A percentile compares a stretch with the other conserved stretches of the same genome.
phyloP scores from a whole-genome alignment of 2,888 invertebrate genomes.

The Rhodophaea formosa region DNA sequence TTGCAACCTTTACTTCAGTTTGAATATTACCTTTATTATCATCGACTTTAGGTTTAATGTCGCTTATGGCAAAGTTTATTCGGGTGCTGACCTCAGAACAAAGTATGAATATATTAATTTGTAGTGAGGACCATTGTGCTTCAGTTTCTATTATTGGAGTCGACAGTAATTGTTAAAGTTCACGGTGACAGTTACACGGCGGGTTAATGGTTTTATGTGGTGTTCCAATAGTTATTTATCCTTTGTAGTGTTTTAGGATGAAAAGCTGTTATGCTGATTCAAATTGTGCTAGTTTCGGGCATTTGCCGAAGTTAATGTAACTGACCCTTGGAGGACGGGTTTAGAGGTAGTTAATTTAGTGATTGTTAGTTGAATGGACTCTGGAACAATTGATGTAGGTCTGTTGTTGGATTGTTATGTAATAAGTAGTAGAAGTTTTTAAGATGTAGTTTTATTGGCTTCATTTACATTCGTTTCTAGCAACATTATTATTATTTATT shows the following conservation, averaged over 20 bases:
- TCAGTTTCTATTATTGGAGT: slow-evolving; percentile 73
- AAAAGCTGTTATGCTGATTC: slow-evolving; percentile 42
- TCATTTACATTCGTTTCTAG: no score
- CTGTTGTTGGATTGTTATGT: neutral
- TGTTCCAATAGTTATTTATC: slow-evolving; percentile 65
- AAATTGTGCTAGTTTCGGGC: slow-evolving; percentile 40
- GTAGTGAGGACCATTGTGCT: slow-evolving; percentile 63
- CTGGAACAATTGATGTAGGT: neutral
- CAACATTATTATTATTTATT: neutral
- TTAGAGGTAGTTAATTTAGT: slow-evolving; percentile 3
- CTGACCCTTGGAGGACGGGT: slow-evolving; percentile 39
- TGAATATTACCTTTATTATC: slow-evolving; percentile 32
- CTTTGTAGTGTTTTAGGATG: slow-evolving; percentile 59
- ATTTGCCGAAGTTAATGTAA: slow-evolving; percentile 36
- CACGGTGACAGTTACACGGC: slow-evolving; percentile 62
- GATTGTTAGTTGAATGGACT: slow-evolving; percentile 9
- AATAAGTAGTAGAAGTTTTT: neutral
- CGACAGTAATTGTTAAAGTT: slow-evolving; percentile 73
- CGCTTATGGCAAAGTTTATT: slow-evolving; percentile 34
- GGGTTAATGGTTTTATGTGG: slow-evolving; percentile 66
- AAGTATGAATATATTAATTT: slow-evolving; percentile 74
- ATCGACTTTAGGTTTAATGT: slow-evolving; percentile 32
- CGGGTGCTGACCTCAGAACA: slow-evolving; percentile 57
- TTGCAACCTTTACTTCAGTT: neutral
- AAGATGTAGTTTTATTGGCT: neutral